phyloP scores from a whole-genome alignment of 2,113 vertebrate species.

The Prolemur simus region DNA sequence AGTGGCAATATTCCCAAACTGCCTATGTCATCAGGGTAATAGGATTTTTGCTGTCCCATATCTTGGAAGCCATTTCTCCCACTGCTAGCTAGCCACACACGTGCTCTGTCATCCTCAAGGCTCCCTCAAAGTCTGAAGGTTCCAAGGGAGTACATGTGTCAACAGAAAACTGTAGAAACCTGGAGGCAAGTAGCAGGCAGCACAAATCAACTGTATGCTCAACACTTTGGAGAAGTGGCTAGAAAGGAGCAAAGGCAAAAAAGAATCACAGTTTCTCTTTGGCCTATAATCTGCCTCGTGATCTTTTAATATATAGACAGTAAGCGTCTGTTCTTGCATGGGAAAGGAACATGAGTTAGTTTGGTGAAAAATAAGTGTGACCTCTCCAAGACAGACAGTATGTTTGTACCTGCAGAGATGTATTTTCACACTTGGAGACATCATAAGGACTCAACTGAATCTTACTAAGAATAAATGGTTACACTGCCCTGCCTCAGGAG shows the following conservation, averaged over 20 bases:
- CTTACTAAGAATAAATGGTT: slow-evolving; percentile 45
- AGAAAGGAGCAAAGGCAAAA: neutral
- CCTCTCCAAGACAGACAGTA: neutral
- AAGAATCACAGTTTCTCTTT: neutral
- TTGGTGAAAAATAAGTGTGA: slow-evolving; percentile 14
- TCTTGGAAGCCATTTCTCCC: neutral
- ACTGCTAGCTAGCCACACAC: neutral
- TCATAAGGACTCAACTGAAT: slow-evolving; percentile 29
- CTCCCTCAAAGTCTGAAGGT: neutral
- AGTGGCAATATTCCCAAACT: neutral
- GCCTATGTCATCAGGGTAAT: neutral
- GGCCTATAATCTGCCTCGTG: slow-evolving; percentile 33
- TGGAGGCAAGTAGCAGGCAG: neutral
- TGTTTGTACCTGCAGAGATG: neutral
- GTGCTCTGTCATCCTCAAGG: too few species aligned
- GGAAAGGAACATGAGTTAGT: neutral
- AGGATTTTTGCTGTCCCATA: neutral
- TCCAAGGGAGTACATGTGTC: neutral
- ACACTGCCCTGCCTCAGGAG: neutral
- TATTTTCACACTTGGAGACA: slow-evolving; percentile 45
- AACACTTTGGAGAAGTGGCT: neutral
- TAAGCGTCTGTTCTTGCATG: neutral
- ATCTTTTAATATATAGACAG: neutral
- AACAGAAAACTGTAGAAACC: neutral
- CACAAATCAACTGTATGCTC: neutral